Evolutionary conservation across 2,113 vertebrate genomes (phyloP), one percentile per base, ranked within the genome.

Genomic region (Cheirogaleus medius): DNA sequence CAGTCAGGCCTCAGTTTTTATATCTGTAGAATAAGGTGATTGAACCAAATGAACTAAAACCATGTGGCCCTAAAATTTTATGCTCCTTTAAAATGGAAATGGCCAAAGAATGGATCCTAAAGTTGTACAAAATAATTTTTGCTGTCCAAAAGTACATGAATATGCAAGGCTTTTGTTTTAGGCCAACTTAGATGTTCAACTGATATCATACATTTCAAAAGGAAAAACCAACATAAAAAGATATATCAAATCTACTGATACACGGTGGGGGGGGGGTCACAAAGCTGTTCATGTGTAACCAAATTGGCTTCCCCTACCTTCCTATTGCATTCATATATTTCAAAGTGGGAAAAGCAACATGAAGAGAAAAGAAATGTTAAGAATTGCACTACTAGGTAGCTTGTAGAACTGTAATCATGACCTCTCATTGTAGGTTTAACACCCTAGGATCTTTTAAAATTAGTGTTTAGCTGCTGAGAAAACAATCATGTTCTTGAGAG

Each of bases 1-100:
- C 0, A 6, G 20, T 13, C 80, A 15, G 27, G 9, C 52, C 17
- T 95, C 76, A 44, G 8, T 90, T 73, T 94, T 66, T 25, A 29
- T 74, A 76, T 85, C 81, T 95, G 9, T 82, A 77, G 78, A 87
- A 82, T 63, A 39, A 93, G 14, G 4, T 64, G 6, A 69, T 82
- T 56, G 64, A 90, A 37, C n/a, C 73, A 91, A 64, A 84, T 71
- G 32, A 81, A 69, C 32, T 80, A 52, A 81, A 96, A 90, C 11
- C 39, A 25, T 81, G 44, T 34, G 64, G 7, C 21, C 54, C 34
- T 92, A 25, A 87, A 58, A 42, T 66, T 90, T 69, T 73, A 20
- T 84, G 12, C 56, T 23, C 1, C 83, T 97, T 98, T 93, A 97
- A 98, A 97, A 85, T 32, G 89, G 27, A 69, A 90, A 64, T 92